Percentiles rank a stretch among this genome's conserved stretches.
Conservation (phyloP, 2,888 invertebrate species). For the Lysandra coridon region DNA sequence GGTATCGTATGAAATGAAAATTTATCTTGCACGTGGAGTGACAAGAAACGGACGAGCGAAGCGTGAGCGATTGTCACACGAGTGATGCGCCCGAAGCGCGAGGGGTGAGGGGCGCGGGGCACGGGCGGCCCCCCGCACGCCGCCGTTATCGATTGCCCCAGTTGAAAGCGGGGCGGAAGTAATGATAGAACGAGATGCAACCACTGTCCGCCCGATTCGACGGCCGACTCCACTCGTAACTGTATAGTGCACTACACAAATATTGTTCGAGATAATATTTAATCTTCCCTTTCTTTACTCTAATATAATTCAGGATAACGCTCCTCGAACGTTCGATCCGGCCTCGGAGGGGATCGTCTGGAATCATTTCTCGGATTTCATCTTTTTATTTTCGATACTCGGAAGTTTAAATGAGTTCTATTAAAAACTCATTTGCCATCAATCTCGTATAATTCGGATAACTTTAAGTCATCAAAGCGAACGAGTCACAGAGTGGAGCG, state of each 20-base stretch:
- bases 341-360: slow-evolving; percentile 36
- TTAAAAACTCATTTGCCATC: slow-evolving; percentile 25
- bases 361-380: slow-evolving; percentile 34
- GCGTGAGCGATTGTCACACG: slow-evolving; percentile 74
- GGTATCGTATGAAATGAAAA: slow-evolving; percentile 23
- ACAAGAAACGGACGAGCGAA: slow-evolving; percentile 43
- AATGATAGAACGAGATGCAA: slow-evolving; percentile 79
- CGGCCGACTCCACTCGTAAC: slow-evolving; percentile 68
- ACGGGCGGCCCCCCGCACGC: slow-evolving; percentile 52
- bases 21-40: slow-evolving; percentile 32
- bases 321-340: slow-evolving; percentile 41
- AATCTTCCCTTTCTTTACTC: slow-evolving; percentile 62
- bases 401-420: slow-evolving; percentile 17
- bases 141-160: slow-evolving; percentile 83
- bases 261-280: slow-evolving; percentile 71
- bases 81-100: slow-evolving; percentile 69
- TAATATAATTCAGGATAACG: slow-evolving; percentile 51
- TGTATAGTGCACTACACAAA: slow-evolving; percentile 73
- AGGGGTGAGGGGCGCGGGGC: slow-evolving; percentile 53
- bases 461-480: slow-evolving; percentile 65
- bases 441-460: slow-evolving; percentile 29
- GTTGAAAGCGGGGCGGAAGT: slow-evolving; percentile 81
- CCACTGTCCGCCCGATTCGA: slow-evolving; percentile 69
- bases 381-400: slow-evolving; percentile 21
- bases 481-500: slow-evolving; percentile 75